A percentile compares a stretch with the other conserved stretches of the same genome.
Evolutionary conservation across 2,797 vertebrate species (phyloP).

Genomic region (Adelosebastes latens): DNA sequence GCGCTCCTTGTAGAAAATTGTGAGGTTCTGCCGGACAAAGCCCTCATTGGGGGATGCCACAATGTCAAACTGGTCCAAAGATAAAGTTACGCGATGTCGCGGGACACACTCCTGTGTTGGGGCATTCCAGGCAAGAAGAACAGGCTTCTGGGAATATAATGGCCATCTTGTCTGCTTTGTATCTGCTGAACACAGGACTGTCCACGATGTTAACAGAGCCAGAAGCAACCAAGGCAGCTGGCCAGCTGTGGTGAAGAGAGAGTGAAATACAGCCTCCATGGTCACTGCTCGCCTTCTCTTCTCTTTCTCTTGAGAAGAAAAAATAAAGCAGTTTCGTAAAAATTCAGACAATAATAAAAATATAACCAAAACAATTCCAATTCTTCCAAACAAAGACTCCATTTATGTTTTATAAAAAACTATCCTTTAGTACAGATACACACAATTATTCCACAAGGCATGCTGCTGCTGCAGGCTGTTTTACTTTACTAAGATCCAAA

Average conservation of each 20-base stretch:
- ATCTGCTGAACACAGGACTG: conserved; percentile 76
- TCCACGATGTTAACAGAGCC: conserved; percentile 71
- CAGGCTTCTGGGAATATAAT: conserved; percentile 89
- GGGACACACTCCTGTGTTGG: conserved; percentile 94
- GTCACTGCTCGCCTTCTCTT: conserved; percentile 55
- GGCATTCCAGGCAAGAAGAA: conserved; percentile 93
- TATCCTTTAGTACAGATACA: no score
- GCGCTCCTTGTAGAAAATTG: conserved; percentile 95
- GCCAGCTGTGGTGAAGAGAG: conserved; percentile 42
- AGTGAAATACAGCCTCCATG: conserved; percentile 58
- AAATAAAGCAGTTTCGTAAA: conserved; percentile 6
- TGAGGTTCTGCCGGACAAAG: conserved; percentile 93
- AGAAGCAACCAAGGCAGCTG: conserved; percentile 71
- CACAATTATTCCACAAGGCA: no score
- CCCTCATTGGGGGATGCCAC: conserved; percentile 92
- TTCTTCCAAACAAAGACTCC: no score
- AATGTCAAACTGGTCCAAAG: conserved; percentile 89
- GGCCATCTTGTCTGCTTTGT: conserved; percentile 88
- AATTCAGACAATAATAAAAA: background rate
- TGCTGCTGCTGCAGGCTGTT: no score
- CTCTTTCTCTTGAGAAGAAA: conserved; percentile 44
- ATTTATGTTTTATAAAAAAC: no score
- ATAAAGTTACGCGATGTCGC: conserved; percentile 85
- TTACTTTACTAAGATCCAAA: no score
- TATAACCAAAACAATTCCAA: background rate